Evolutionary conservation across 2,797 vertebrate genomes (phyloP), one percentile per base, ranked within the genome.

Genomic region (Urocyon cinereoargenteus): DNA sequence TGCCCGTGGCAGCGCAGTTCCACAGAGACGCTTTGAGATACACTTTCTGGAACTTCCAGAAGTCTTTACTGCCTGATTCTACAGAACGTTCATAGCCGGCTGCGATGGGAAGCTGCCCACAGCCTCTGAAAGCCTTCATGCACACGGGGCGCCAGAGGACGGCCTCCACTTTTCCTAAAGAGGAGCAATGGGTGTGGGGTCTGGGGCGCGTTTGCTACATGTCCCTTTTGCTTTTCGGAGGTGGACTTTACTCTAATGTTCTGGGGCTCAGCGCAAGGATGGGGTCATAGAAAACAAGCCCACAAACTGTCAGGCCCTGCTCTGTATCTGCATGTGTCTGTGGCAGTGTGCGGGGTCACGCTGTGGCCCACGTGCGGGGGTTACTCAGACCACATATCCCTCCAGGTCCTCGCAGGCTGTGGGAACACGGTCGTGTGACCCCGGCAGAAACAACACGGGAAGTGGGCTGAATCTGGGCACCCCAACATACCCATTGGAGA

Each of bases 141-240:
- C 0, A 15, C 7, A 0, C 18, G 3, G 12, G 4, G n/a, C 16
- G 9, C 31, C 24, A 1, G 36, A n/a, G 2, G 14, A 16, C 3
- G 0, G 72, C 9, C 16, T 70, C 45, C 49, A 19, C 2, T 2
- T 36, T 5, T 16, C 89, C 45, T 22, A 7, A 2, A 26, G 28
- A 24, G 64, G 77, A n/a, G 22, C 6, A 2, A 14, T 15, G 40
- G 62, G 14, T 0, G 3, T 3, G 2, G 1, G 0, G 10, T 57
- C 15, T 0, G 4, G 6, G 83, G 5, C 1, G 8, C 5, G 2
- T 26, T 7, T 18, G 75, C 11, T 3, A 0, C 0, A 2, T 1
- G 22, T 49, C 49, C 28, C 7, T 81, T 79, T 31, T 15, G 5
- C 83, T 57, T 31, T 68, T 7, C 10, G 10, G 34, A 24, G 15